Percentiles rank a stretch among this genome's conserved stretches.
phyloP scores from a whole-genome alignment of 2,888 invertebrate genomes.

The Metallyticus violacea region DNA sequence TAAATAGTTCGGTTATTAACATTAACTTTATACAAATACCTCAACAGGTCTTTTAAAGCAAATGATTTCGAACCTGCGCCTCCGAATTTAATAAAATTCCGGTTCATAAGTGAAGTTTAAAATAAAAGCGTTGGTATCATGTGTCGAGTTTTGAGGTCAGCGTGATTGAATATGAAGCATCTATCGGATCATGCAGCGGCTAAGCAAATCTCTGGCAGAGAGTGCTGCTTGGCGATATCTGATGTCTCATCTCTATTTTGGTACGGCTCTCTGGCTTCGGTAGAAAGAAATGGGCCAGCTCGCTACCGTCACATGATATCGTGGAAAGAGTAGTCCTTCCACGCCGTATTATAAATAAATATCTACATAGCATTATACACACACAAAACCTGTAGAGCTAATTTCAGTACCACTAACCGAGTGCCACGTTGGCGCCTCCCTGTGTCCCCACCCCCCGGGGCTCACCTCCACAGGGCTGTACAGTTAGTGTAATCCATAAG shows the following conservation, averaged over 20 bases:
- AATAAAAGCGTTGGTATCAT: neutral
- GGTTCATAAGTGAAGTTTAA: neutral
- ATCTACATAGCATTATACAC: constrained; percentile 16
- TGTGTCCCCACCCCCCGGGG: neutral
- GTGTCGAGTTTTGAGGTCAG: neutral
- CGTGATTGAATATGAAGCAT: neutral
- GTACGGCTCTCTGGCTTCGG: constrained; percentile 3
- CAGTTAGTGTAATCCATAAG: neutral
- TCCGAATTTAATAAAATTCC: neutral
- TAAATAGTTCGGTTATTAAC: too few relatives aligned
- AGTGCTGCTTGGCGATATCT: constrained; percentile 1
- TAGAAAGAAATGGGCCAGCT: constrained; percentile 20
- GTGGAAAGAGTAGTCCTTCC: neutral
- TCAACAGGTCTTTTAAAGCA: too few relatives aligned
- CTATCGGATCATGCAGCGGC: neutral
- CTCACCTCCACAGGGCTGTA: neutral
- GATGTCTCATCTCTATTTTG: constrained; percentile 31
- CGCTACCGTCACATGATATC: constrained; percentile 13
- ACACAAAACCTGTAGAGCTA: constrained; percentile 6
- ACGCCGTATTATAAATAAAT: constrained; percentile 23
- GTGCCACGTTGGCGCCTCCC: neutral
- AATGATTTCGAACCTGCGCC: neutral
- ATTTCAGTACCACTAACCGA: constrained; percentile 11
- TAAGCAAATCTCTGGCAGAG: neutral
- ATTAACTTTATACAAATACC: too few relatives aligned